phyloP scores from a whole-genome alignment of 2,888 invertebrate species.

The Rhopalosiphum nymphaeae region DNA sequence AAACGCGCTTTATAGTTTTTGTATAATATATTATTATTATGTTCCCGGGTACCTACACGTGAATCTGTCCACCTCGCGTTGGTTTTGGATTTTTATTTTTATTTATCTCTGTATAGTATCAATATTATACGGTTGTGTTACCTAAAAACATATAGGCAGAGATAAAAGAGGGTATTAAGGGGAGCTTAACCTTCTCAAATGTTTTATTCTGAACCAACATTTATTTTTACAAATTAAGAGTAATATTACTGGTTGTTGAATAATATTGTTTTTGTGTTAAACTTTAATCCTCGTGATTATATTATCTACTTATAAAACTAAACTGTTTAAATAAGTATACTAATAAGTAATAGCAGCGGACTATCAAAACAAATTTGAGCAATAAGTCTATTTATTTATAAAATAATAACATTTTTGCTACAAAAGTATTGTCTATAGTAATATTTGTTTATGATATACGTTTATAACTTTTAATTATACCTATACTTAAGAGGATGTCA shows the following conservation, averaged over 20 bases:
- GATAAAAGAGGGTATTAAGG: neutral
- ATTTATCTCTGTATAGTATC: neutral
- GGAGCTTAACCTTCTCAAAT: neutral
- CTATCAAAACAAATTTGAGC: too few relatives aligned
- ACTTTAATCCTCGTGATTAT: neutral
- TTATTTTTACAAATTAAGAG: neutral
- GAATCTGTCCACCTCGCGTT: neutral
- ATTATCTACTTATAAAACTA: neutral
- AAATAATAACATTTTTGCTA: too few relatives aligned
- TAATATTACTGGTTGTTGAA: neutral
- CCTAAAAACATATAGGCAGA: neutral
- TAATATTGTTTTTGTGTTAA: neutral
- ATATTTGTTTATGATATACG: too few relatives aligned
- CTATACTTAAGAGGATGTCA: too few relatives aligned
- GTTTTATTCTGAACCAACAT: neutral
- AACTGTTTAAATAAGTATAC: neutral
- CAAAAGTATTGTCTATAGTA: too few relatives aligned
- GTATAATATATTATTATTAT: neutral
- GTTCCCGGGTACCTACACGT: neutral
- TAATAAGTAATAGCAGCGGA: too few relatives aligned
- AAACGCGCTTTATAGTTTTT: constrained; percentile 50
- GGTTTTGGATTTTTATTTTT: neutral
- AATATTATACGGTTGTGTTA: neutral
- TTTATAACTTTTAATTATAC: too few relatives aligned
- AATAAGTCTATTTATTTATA: too few relatives aligned